These are phyloP conservation scores for Octonoba sinensis DNA, from an alignment of 2,888 invertebrate species.

Conservation along the genomic window DNA sequence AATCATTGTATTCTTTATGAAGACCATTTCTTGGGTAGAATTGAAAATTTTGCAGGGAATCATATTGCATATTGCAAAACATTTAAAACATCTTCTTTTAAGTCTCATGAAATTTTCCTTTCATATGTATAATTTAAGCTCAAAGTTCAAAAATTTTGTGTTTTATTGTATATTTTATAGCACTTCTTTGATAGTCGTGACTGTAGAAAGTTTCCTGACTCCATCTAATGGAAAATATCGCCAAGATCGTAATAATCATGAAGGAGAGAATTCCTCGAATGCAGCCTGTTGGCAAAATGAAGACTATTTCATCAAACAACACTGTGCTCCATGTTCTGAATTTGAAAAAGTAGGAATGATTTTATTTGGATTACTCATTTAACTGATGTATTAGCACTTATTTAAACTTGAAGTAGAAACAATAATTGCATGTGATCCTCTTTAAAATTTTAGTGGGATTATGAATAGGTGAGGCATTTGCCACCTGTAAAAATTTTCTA, in stretches of 20 bases:
- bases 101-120: no score
- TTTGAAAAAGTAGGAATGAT: constrained; percentile 62
- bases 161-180: constrained; percentile 25
- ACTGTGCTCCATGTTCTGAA: constrained; percentile 63
- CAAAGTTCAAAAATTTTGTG: no score
- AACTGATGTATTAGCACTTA: no score
- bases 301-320: constrained; percentile 57
- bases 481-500: no score
- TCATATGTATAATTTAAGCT: no score
- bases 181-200: constrained; percentile 43
- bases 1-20: no score
- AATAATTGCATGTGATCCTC: background rate
- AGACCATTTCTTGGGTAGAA: no score
- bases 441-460: background rate
- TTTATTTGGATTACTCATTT: background rate
- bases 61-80: no score
- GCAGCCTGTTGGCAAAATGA: constrained; percentile 65
- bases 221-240: constrained; percentile 55
- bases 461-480: no score
- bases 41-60: no score
- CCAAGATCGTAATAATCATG: constrained; percentile 22
- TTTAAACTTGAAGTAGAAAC: background rate
- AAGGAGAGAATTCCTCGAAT: constrained; percentile 48
- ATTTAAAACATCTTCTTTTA: no score
- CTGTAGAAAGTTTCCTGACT: constrained; percentile 53